Conservation (phyloP, 2,113 vertebrate species). For the Lethenteron camtschaticum region DNA sequence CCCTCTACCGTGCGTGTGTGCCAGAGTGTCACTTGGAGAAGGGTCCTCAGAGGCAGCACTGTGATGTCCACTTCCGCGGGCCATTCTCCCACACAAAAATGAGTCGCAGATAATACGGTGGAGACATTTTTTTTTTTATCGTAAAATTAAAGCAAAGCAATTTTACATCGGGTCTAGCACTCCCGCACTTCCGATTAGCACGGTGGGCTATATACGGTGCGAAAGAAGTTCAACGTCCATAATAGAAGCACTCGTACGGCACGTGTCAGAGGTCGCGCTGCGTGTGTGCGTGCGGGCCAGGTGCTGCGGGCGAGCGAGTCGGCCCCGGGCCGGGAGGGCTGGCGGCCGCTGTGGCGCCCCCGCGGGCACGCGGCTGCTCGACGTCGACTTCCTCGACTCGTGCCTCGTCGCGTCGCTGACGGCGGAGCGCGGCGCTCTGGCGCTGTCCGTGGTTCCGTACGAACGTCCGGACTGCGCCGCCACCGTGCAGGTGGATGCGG, state of each 20-base stretch:
- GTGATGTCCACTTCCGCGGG: too few species aligned
- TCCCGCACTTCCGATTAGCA: background rate
- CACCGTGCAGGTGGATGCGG: slow-evolving; percentile 34
- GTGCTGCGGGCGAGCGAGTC: slow-evolving; percentile 39
- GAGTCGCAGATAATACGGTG: background rate
- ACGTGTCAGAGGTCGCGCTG: background rate
- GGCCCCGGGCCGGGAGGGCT: slow-evolving; percentile 32
- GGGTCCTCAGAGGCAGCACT: too few species aligned
- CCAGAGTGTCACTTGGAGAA: too few species aligned
- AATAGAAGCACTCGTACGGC: background rate
- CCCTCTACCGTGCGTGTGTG: too few species aligned
- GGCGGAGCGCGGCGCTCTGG: slow-evolving; percentile 26
- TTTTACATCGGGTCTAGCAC: background rate
- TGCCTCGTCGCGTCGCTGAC: slow-evolving; percentile 42
- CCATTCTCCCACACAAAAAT: too few species aligned
- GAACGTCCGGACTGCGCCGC: slow-evolving; percentile 21
- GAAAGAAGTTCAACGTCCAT: background rate
- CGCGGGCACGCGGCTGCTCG: slow-evolving; percentile 33
- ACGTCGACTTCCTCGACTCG: slow-evolving; percentile 62
- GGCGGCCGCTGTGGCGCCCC: slow-evolving; percentile 39
- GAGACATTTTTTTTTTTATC: background rate
- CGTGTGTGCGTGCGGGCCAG: slow-evolving; percentile 18
- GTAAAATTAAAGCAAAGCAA: background rate
- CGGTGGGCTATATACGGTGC: background rate
- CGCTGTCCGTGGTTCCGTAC: slow-evolving; percentile 38